Evolutionary conservation across 2,888 invertebrate species (phyloP), one percentile per base, ranked within the genome.

Genomic region (Apomyelois bistriatella): DNA sequence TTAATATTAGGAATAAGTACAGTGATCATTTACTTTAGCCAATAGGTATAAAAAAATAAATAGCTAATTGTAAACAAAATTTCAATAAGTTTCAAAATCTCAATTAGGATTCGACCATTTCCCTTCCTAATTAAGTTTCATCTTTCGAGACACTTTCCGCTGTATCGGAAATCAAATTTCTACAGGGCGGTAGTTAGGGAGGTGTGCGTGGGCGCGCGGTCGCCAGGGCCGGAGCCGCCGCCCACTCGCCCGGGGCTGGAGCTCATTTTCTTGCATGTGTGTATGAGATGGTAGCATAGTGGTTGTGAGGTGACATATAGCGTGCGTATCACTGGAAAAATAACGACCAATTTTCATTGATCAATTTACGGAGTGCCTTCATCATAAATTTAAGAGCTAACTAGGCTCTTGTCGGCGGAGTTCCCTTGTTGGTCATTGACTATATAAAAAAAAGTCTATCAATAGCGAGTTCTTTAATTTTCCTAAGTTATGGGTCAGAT

Each of bases 161-260:
- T 37, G 4, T 40, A 42, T 32, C 22, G 42, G 37, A 42, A 52
- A 52, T 52, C 42, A 52, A 43, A 43, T 52, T 36, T 41, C 28
- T 22, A 5, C 30, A 62, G 54, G 54, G 52, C 53, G 53, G 58
- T 60, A 53, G 61, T 49, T 53, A 56, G 53, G 60, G 40, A 54
- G 50, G 16, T 16, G 3, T 8, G 58, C 58, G 68, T 68, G 56
- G 68, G 68, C 57, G 68, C 49, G 58, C 61, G 43, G 51, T 66
- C 58, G 59, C 61, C 58, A 65, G 64, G 60, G 60, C 53, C 43
- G 13, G 13, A 42, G 52, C 42, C 37, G 28, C 17, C 52, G 43
- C 52, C 52, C 52, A 52, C 52, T 36, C 36, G 43, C 43, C 52
- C 43, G 43, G 43, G 43, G n/a, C 28, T 12, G 22, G 32, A 42